A percentile compares a stretch with the other conserved stretches of the same genome.
These are phyloP conservation scores for Muraenolepis orangiensis DNA, from an alignment of 2,797 vertebrate species.

Conservation along the genomic window DNA sequence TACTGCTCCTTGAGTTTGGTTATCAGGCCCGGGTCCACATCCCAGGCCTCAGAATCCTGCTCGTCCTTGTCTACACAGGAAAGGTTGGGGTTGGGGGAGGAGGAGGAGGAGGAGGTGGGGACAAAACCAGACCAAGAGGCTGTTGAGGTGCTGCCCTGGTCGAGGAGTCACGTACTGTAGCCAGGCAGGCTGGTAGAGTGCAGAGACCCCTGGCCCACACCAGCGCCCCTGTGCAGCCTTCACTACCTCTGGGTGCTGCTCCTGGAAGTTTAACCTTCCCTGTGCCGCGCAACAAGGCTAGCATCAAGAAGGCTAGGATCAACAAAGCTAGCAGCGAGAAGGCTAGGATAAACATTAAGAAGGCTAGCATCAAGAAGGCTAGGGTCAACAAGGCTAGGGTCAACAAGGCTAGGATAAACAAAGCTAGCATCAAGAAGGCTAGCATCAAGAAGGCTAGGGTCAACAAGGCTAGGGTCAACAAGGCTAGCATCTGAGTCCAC, in stretches of 20 bases:
- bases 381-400: background rate
- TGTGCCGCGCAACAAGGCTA: background rate
- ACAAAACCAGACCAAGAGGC: conserved; percentile 86
- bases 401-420: background rate
- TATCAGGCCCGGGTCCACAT: conserved; percentile 99
- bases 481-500: background rate
- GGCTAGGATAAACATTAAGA: background rate
- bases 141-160: conserved; percentile 59
- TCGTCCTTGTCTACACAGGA: conserved; percentile 98
- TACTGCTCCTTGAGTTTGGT: conserved; percentile 99
- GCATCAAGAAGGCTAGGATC: background rate
- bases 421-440: no score
- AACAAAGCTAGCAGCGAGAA: background rate
- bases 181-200: conserved; percentile 23
- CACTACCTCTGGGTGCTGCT: conserved; percentile 2
- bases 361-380: background rate
- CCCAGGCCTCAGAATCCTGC: conserved; percentile 96
- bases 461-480: background rate
- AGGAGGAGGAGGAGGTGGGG: conserved; percentile 46
- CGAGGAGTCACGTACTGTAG: conserved; percentile 7
- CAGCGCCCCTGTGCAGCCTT: background rate
- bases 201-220: conserved; percentile 16
- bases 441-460: background rate
- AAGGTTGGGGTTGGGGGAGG: background rate
- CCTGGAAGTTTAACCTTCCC: conserved; percentile 20